phyloP scores from a whole-genome alignment of 2,888 invertebrate genomes.

The Mactromeris polynyma region DNA sequence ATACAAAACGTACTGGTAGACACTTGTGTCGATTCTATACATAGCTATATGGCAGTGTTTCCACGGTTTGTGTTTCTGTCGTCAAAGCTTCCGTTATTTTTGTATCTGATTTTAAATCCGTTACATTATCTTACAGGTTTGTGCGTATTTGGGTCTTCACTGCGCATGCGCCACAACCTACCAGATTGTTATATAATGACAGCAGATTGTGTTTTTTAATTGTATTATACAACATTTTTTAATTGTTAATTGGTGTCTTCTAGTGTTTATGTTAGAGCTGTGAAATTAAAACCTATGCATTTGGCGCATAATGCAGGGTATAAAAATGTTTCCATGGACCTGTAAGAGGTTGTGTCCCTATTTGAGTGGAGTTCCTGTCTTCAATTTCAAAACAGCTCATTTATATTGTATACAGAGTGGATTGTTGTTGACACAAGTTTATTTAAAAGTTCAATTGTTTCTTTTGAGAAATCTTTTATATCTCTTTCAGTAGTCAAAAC shows the following conservation, averaged over 20 bases:
- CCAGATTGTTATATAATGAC: neutral
- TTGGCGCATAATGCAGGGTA: neutral
- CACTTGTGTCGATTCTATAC: no score
- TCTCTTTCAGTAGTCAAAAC: neutral
- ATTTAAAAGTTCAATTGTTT: conserved; percentile 18
- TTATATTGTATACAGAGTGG: neutral
- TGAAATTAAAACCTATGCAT: neutral
- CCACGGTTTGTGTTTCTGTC: no score
- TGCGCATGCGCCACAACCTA: neutral
- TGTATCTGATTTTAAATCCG: no score
- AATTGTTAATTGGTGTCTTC: conserved; percentile 2
- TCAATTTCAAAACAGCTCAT: neutral
- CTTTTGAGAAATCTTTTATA: neutral
- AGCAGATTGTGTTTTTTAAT: neutral
- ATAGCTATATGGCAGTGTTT: no score
- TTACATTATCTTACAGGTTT: neutral
- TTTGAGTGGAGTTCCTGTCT: neutral
- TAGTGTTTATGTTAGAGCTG: neutral
- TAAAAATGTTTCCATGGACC: neutral
- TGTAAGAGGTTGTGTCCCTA: neutral
- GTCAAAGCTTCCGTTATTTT: no score
- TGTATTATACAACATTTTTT: no score
- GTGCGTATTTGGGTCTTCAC: neutral
- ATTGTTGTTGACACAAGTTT: neutral
- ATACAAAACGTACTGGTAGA: no score